Base-by-base conservation (phyloP, 2,888 invertebrate genomes). In the Pycnomerus fuliginosus region DNA sequence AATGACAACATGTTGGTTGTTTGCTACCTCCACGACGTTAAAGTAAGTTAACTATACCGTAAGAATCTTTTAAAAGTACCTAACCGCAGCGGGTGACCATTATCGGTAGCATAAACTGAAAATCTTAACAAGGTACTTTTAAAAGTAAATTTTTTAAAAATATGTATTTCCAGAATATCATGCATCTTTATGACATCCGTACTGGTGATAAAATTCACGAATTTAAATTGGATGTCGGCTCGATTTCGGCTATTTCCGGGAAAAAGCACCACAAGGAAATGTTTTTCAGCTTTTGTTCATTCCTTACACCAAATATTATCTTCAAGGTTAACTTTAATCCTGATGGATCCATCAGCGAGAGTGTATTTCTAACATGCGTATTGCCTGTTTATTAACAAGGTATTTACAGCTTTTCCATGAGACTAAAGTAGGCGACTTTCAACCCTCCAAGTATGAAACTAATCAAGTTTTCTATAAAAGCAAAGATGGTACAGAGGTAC, bases 281-380 rank as follows among this genome's bases (percentile, higher is more conserved):
- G 63, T 98, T 97, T 75, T 96, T 90, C 73, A 84, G 87, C 64
- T 96, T 97, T 73, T 87, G 87, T 52, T 97, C 97, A 0, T 98
- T 97, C 76, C 79, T 97, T 33, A 87, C 89, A 35, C 97, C 98
- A 14, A 84, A 84, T 52, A 78, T 85, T 54, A 93, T 96, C 62
- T 97, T 90, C 73, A 84, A 82, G 53, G 87, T 89, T 49, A 90
- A 96, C 72, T 83, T 97, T 59, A 55, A 60, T 17, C 55, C 46
- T 4, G 46, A 51, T 7, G 77, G 35, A 27, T 16, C 82, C 0
- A 75, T 80, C 23, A 76, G 78, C 46, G 84, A 87, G 28, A 80
- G 80, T 60, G 80, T 86, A 58, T 69, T 67, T 40, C 25, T 7
- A 15, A 16, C 13, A 25, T 28, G 43, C 28, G 17, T 31, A 20